Percentiles rank a stretch among this genome's conserved stretches.
Evolutionary conservation across 92 coral and sea anemone species (phyloP).

Genomic region (Scolanthus callimorphus): DNA sequence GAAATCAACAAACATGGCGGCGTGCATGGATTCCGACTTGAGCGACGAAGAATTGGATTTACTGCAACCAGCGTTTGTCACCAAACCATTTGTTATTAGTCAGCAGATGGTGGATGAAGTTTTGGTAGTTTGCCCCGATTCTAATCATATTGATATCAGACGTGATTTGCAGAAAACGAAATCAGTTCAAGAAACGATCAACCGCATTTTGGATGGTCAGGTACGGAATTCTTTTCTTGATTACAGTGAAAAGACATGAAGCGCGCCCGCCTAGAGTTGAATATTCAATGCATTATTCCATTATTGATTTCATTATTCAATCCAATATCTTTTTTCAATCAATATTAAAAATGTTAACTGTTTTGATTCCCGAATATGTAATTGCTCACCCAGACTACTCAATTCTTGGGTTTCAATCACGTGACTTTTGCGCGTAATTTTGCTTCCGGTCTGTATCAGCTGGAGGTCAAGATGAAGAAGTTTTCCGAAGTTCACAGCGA

Average conservation of each 20-base stretch:
- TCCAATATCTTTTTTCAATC: no score
- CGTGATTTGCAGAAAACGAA: constrained; percentile 68
- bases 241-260: not conserved
- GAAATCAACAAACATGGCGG: not conserved
- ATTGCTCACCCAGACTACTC: no score
- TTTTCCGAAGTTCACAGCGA: no score
- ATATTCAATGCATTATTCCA: no score
- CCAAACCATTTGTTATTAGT: constrained; percentile 19
- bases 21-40: not conserved
- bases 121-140: constrained; percentile 67
- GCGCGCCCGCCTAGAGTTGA: no score
- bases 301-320: no score
- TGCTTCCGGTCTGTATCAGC: no score
- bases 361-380: no score
- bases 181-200: constrained; percentile 61
- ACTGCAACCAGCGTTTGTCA: constrained; percentile 6
- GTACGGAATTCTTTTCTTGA: constrained; percentile 21
- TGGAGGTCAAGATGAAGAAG: no score
- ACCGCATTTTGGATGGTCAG: constrained; percentile 89
- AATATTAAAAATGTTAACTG: no score
- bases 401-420: no score
- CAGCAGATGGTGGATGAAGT: constrained; percentile 66
- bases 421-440: no score
- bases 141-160: constrained; percentile 46
- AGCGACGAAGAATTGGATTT: constrained; percentile 20